Conservation (phyloP, 2,113 vertebrate genomes). For the Andinoacara biseriatus region DNA sequence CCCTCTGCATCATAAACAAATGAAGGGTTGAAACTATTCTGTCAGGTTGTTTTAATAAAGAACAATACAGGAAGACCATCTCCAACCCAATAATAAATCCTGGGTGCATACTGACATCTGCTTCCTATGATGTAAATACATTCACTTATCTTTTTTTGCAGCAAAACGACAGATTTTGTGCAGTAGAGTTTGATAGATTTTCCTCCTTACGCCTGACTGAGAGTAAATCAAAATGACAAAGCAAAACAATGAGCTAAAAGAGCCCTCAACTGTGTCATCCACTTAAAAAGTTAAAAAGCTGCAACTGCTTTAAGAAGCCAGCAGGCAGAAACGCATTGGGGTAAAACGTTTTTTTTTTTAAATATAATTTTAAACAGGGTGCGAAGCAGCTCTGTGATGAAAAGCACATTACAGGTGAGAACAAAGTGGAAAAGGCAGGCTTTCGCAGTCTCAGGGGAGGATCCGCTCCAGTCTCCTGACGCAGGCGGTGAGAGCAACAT, state of each 20-base stretch:
- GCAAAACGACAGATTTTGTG: neutral
- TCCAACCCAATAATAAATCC: neutral
- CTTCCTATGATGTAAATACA: neutral
- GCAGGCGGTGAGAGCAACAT: constrained; percentile 68
- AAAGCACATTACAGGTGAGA: constrained; percentile 1
- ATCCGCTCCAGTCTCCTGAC: constrained; percentile 65
- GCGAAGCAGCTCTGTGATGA: neutral
- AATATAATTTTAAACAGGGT: neutral
- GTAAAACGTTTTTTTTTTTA: neutral
- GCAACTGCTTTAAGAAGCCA: neutral
- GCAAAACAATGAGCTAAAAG: neutral
- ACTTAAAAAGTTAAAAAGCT: neutral
- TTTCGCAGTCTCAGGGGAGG: constrained; percentile 61
- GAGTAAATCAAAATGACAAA: neutral
- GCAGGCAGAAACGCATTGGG: neutral
- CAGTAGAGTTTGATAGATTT: neutral
- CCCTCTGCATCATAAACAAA: neutral
- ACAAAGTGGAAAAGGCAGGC: constrained; percentile 10
- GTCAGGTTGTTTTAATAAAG: neutral
- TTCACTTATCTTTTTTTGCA: neutral
- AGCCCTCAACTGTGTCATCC: neutral
- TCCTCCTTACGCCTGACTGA: neutral
- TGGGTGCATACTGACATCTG: neutral
- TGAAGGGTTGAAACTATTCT: neutral
- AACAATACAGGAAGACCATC: neutral